These are phyloP conservation scores for Bombus picipes DNA, from an alignment of 1,140 invertebrate species.

Conservation along the genomic window DNA sequence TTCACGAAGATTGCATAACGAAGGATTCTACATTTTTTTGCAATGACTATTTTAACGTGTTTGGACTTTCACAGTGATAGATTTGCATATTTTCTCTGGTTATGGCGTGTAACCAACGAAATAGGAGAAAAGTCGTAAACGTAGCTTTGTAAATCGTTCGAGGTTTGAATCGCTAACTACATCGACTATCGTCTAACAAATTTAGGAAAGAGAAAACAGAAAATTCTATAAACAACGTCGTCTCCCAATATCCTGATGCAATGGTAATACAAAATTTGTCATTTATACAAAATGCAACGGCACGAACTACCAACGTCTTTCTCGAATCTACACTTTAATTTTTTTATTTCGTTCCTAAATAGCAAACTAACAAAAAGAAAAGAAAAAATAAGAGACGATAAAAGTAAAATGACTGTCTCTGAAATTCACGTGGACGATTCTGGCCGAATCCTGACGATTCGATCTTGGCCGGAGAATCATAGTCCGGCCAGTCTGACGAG, in stretches of 20 bases:
- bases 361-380: too few species aligned
- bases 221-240: not conserved
- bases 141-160: not conserved
- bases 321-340: too few species aligned
- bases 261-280: too few species aligned
- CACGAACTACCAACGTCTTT: too few species aligned
- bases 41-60: not conserved
- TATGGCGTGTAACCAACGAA: not conserved
- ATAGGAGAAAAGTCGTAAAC: not conserved
- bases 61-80: not conserved
- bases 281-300: too few species aligned
- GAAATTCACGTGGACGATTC: too few species aligned
- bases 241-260: too few species aligned
- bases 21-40: not conserved
- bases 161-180: not conserved
- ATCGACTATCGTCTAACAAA: not conserved
- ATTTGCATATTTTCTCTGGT: constrained; percentile 16
- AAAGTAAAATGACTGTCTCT: not conserved
- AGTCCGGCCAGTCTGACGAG: not conserved
- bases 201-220: not conserved
- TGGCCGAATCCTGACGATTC: not conserved
- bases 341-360: too few species aligned
- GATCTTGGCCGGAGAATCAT: not conserved
- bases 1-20: not conserved
- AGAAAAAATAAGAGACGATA: not conserved